These are phyloP conservation scores for Eucriotettix oculatus DNA, from an alignment of 2,888 invertebrate species.

Conservation along the genomic window DNA sequence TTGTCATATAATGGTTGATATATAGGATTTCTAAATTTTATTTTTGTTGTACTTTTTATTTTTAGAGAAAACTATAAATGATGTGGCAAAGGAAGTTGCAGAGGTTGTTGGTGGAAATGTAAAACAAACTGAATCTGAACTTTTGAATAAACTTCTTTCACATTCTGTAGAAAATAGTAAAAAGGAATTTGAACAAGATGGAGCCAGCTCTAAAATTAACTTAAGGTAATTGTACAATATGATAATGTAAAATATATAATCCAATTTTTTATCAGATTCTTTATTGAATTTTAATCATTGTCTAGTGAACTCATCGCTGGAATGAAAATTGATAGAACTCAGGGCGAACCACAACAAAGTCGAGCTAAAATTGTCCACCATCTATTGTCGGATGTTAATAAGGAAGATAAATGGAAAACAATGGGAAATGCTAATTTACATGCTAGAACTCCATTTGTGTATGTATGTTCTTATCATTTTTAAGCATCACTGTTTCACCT, in stretches of 20 bases:
- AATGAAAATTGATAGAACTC: constrained; percentile 46
- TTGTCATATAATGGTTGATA: too few species aligned
- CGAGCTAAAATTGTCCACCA: constrained; percentile 9
- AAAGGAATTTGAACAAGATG: too few species aligned
- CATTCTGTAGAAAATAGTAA: constrained; percentile 6
- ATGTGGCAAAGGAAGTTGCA: constrained; percentile 59
- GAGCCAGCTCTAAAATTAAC: too few species aligned
- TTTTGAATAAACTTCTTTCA: constrained; percentile 49
- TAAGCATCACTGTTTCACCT: not conserved
- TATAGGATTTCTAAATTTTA: too few species aligned
- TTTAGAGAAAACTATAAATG: constrained; percentile 23
- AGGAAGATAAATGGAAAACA: not conserved
- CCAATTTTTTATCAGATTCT: not conserved
- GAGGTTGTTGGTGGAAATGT: constrained; percentile 46
- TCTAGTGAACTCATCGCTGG: constrained; percentile 53
- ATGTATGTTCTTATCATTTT: not conserved
- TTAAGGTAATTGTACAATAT: too few species aligned
- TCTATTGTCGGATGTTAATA: not conserved
- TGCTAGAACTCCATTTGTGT: too few species aligned
- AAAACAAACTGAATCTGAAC: constrained; percentile 53
- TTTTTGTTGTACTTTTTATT: too few species aligned
- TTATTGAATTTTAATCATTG: constrained; percentile 6
- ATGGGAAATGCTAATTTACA: not conserved
- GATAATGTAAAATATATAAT: not conserved
- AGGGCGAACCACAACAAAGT: constrained; percentile 1